Evolutionary conservation across 2,797 vertebrate genomes (phyloP).

Genomic region (Champsocephalus esox): DNA sequence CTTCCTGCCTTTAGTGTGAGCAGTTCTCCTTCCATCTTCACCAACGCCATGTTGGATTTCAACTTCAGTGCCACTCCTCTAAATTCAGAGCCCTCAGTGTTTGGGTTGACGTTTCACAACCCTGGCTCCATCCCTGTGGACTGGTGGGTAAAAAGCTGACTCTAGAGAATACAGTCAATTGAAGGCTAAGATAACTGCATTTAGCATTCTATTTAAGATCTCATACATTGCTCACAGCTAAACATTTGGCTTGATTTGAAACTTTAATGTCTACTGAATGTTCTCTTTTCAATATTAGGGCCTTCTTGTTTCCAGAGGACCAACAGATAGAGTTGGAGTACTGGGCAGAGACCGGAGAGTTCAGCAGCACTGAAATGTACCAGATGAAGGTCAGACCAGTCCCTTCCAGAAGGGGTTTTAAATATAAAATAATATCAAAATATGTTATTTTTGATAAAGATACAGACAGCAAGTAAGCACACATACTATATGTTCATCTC

Average conservation of each 20-base stretch:
- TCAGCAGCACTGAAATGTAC: slow-evolving; percentile 84
- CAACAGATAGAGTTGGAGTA: slow-evolving; percentile 90
- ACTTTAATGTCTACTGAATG: background rate
- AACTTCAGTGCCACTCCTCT: slow-evolving; percentile 90
- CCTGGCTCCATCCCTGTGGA: slow-evolving; percentile 86
- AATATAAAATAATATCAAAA: background rate
- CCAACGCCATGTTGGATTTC: slow-evolving; percentile 87
- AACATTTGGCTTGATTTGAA: background rate
- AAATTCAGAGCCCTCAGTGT: slow-evolving; percentile 83
- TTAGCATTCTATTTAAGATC: background rate
- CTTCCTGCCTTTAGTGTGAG: slow-evolving; percentile 68
- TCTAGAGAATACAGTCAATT: background rate
- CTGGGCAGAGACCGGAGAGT: slow-evolving; percentile 89
- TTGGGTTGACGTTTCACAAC: slow-evolving; percentile 90
- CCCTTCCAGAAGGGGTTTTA: background rate
- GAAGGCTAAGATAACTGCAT: background rate
- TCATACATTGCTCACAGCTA: background rate
- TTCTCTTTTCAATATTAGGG: slow-evolving; percentile 78
- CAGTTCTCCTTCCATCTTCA: slow-evolving; percentile 82
- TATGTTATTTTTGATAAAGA: background rate
- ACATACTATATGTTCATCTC: background rate
- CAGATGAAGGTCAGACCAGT: slow-evolving; percentile 86
- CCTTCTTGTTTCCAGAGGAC: slow-evolving; percentile 92
- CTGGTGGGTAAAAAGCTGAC: slow-evolving; percentile 83
- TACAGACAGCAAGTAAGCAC: background rate